Conservation (phyloP, 2,113 vertebrate species). For the Mus spicilegus region DNA sequence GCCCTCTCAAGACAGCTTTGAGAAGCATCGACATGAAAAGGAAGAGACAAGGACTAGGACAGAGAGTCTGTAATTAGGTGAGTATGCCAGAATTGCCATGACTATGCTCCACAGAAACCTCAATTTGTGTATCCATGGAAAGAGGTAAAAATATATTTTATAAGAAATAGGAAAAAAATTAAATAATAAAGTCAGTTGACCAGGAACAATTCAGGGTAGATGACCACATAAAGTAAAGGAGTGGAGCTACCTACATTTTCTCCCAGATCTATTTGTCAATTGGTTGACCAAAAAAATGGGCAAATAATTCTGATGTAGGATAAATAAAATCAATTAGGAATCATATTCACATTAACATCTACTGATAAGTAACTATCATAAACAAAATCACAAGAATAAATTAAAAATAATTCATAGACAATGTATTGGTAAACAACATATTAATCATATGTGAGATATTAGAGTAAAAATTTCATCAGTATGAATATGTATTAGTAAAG, state of each 20-base stretch:
- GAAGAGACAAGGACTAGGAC: neutral
- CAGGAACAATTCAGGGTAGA: neutral
- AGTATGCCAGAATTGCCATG: neutral
- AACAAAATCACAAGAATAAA: neutral
- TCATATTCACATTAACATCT: neutral
- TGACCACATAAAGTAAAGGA: neutral
- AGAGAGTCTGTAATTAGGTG: neutral
- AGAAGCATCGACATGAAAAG: neutral
- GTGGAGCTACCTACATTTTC: neutral
- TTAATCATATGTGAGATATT: neutral
- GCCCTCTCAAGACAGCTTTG: neutral
- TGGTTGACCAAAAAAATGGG: fast-evolving
- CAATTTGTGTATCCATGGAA: neutral
- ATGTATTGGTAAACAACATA: neutral
- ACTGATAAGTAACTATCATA: neutral
- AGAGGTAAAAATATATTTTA: neutral
- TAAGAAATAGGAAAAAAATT: neutral
- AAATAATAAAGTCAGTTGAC: neutral
- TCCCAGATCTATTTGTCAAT: neutral
- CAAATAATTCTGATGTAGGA: neutral
- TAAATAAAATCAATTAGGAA: neutral
- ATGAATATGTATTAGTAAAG: neutral
- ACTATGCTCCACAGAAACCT: neutral
- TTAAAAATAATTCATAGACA: neutral
- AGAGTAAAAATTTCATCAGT: neutral